Evolutionary conservation across 1,140 invertebrate genomes (phyloP).

Genomic region (Diplogasteroides magnus): DNA sequence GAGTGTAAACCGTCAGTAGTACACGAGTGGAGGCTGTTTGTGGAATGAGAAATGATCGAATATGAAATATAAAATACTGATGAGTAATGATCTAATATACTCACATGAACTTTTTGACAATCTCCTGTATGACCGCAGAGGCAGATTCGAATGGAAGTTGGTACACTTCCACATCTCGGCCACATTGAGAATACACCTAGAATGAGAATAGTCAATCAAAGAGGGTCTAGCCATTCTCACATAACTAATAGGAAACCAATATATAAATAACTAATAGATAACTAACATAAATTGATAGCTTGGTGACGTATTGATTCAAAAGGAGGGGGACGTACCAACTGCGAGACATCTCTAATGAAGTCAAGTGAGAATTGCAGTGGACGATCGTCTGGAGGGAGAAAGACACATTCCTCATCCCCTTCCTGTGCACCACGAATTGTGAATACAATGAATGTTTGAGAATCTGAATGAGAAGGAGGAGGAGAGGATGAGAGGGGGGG

Average conservation of each 20-base stretch:
- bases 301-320: no score
- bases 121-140: neutral
- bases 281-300: neutral
- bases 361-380: neutral
- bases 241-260: neutral
- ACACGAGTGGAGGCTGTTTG: neutral
- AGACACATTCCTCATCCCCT: slow-evolving; percentile 8
- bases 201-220: neutral
- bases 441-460: slow-evolving; percentile 1
- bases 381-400: slow-evolving; percentile 6
- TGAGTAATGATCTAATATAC: no score
- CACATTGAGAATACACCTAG: neutral
- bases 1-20: no score
- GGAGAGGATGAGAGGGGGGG: slow-evolving; percentile 4
- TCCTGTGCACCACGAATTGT: slow-evolving; percentile 1
- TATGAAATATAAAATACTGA: neutral
- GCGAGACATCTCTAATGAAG: slow-evolving; percentile 5
- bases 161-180: neutral
- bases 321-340: no score
- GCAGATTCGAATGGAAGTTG: neutral
- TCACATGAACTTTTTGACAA: neutral
- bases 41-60: neutral
- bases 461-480: neutral
- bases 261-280: neutral
- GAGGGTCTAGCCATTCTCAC: neutral